A percentile compares a stretch with the other conserved stretches of the same genome.
Evolutionary conservation across 2,113 vertebrate species (phyloP).

Genomic region (Ardeotis arabs): DNA sequence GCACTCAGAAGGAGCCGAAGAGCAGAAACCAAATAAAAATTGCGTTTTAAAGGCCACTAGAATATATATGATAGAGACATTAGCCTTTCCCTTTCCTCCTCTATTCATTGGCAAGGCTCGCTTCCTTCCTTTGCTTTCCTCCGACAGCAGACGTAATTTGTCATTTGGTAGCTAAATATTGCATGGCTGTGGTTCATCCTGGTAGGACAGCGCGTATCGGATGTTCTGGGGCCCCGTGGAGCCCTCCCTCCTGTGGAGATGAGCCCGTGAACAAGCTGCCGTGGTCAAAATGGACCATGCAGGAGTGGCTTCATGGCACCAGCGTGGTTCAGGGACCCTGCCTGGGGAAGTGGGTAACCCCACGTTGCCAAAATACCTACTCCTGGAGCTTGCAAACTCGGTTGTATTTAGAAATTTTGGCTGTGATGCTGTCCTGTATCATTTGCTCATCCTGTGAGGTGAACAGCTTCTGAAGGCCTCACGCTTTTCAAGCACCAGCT

Average conservation of each 20-base stretch:
- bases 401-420: background rate
- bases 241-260: rapidly evolving
- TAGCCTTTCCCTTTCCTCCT: background rate
- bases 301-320: background rate
- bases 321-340: background rate
- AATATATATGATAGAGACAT: background rate
- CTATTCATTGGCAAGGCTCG: background rate
- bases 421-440: background rate
- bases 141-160: background rate
- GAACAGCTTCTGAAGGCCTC: background rate
- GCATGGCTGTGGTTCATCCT: background rate
- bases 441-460: rapidly evolving
- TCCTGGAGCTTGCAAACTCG: background rate
- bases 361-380: background rate
- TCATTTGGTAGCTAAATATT: background rate
- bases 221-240: background rate
- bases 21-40: background rate
- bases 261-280: background rate
- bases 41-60: background rate
- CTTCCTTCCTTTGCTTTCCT: background rate
- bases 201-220: rapidly evolving
- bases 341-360: background rate
- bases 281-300: background rate
- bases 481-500: rapidly evolving
- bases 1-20: background rate